Percentiles rank a stretch among this genome's conserved stretches.
Conservation (phyloP, 2,888 invertebrate genomes). For the Lydus trimaculatus region DNA sequence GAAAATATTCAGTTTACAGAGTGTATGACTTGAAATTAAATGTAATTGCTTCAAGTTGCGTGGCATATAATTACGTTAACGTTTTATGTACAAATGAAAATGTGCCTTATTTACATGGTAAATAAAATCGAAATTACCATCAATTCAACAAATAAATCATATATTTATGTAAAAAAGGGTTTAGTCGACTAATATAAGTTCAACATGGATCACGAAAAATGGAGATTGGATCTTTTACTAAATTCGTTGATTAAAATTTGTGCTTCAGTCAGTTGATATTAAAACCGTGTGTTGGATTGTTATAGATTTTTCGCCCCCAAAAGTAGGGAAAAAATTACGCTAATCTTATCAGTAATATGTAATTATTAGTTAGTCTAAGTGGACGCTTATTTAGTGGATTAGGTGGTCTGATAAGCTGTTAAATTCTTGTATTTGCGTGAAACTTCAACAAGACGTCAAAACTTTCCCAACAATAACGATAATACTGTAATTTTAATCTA, state of each 20-base stretch:
- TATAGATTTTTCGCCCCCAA: constrained; percentile 11
- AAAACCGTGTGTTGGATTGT: constrained; percentile 29
- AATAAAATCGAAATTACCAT: constrained; percentile 37
- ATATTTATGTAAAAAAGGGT: constrained; percentile 34
- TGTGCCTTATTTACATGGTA: constrained; percentile 36
- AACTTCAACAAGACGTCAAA: constrained; percentile 1
- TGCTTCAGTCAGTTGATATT: constrained; percentile 36
- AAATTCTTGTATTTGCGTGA: not conserved
- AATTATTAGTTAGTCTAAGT: constrained; percentile 21
- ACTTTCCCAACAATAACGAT: not conserved
- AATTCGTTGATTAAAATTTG: constrained; percentile 47
- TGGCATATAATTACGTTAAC: constrained; percentile 44
- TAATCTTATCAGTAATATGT: constrained; percentile 17
- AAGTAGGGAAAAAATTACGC: not conserved
- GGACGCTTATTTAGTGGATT: not conserved
- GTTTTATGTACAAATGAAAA: constrained; percentile 38
- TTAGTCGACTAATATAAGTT: constrained; percentile 16
- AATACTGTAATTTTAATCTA: not conserved
- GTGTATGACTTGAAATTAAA: constrained; percentile 51
- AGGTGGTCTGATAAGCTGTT: not conserved
- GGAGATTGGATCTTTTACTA: constrained; percentile 22
- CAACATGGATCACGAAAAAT: constrained; percentile 30
- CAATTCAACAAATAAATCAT: constrained; percentile 34
- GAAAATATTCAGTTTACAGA: constrained; percentile 47
- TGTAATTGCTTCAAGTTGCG: constrained; percentile 53